Evolutionary conservation across 2,797 vertebrate genomes (phyloP), one percentile per base, ranked within the genome.

Genomic region (Phrynocephalus vlangalii): DNA sequence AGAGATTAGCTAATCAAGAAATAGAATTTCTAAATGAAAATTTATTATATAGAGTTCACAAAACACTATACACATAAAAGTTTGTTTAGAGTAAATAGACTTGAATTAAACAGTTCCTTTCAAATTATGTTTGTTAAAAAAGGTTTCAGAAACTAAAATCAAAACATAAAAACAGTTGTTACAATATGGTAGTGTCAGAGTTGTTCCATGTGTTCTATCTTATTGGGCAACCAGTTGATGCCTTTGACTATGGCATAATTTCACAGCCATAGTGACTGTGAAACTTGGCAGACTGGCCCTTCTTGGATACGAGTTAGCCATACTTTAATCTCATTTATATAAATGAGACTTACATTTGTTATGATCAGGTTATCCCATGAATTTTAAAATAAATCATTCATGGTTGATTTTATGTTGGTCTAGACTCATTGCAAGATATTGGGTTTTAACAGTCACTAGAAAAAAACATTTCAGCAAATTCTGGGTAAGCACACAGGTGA

Each of bases 31-130:
- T 9, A 79, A 26, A 20, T 71, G 30, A 67, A n/a, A 81, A 48
- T 66, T 81, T 82, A 44, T 82, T n/a, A 82, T 50, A 71, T 18
- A 38, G 79, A 73, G 28, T 38, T 71, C 20, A 63, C 71, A 90
- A 87, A 10, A 67, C 20, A 71, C 79, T 82, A 60, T 44, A 24
- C 28, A 33, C 28, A 50, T 78, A 85, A 80, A 22, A 38, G 33
- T 24, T 26, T 83, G 50, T 22, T 90, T 90, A 88, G 89, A 90
- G 80, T 70, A 2, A 11, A 44, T 86, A 80, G 85, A 86, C 79
- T 85, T 24, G 24, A 44, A 63, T 20, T 63, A 20, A 63, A 20
- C 18, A 63, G 15, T 63, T 63, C 15, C 15, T 63, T 63, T 63
- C 60, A 18, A 63, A 63, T 20, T 5, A 3, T 63, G 20, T 18